Conservation (phyloP, 1,140 invertebrate genomes). For the Leptestheria dahalacensis region DNA sequence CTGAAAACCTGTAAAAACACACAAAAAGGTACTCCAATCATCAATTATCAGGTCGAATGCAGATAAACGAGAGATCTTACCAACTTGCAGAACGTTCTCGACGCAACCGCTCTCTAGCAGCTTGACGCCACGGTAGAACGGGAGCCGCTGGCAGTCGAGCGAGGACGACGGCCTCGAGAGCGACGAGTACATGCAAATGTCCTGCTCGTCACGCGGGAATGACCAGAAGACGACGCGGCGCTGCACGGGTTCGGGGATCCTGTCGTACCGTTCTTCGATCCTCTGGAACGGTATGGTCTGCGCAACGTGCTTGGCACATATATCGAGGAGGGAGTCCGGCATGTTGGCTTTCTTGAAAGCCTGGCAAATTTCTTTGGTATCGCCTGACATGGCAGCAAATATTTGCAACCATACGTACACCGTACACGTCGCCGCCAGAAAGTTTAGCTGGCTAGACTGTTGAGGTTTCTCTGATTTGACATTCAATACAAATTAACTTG, state of each 20-base stretch:
- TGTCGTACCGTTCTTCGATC: constrained; percentile 67
- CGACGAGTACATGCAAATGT: constrained; percentile 78
- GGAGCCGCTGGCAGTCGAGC: constrained; percentile 35
- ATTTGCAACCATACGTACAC: no score
- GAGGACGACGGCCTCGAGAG: constrained; percentile 26
- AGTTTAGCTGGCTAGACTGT: no score
- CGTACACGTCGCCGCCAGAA: no score
- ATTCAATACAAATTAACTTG: no score
- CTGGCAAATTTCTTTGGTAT: no score
- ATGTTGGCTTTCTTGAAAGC: neutral
- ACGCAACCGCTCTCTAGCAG: constrained; percentile 62
- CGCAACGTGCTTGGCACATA: constrained; percentile 64
- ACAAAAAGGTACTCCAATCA: constrained; percentile 6
- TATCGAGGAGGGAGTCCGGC: constrained; percentile 45
- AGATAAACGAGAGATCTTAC: constrained; percentile 36
- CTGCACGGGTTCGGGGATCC: constrained; percentile 74
- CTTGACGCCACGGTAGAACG: constrained; percentile 68
- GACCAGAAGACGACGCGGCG: constrained; percentile 74
- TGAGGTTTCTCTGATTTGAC: no score
- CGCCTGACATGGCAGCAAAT: no score
- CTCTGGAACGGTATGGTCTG: constrained; percentile 67
- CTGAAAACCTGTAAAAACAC: constrained; percentile 53
- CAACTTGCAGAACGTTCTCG: constrained; percentile 70
- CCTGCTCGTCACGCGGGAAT: constrained; percentile 65
- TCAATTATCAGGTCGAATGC: neutral